Conservation (phyloP, 2,888 invertebrate genomes). For the Minunthozetes semirufus region DNA sequence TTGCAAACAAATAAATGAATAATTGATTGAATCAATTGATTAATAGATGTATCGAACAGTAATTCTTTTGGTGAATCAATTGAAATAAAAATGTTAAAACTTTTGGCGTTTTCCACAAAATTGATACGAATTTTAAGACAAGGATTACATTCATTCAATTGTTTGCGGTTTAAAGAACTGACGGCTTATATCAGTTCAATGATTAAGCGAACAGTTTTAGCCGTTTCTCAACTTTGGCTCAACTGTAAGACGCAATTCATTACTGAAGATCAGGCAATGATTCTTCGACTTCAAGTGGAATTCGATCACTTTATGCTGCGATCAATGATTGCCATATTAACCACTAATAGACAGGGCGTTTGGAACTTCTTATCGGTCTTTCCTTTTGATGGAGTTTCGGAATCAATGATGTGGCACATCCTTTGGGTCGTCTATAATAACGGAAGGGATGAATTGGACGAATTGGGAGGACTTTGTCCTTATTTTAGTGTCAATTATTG, state of each 20-base stretch:
- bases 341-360: slow-evolving; percentile 36
- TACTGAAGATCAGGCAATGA: slow-evolving; percentile 36
- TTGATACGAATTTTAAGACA: slow-evolving; percentile 36
- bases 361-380: slow-evolving; percentile 38
- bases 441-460: slow-evolving; percentile 37
- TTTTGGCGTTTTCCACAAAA: slow-evolving; percentile 36
- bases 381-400: slow-evolving; percentile 37
- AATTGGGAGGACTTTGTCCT: slow-evolving; percentile 36
- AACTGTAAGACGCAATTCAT: slow-evolving; percentile 35
- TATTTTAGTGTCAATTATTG: slow-evolving; percentile 38
- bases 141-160: slow-evolving; percentile 38
- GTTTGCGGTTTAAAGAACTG: slow-evolving; percentile 37
- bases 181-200: slow-evolving; percentile 34
- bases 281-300: slow-evolving; percentile 39
- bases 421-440: slow-evolving; percentile 40
- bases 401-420: slow-evolving; percentile 40
- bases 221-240: slow-evolving; percentile 36
- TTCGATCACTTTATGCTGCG: slow-evolving; percentile 40
- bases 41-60: slow-evolving; percentile 8
- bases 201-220: slow-evolving; percentile 37
- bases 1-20: background rate
- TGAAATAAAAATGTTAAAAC: slow-evolving; percentile 37
- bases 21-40: too few relatives aligned
- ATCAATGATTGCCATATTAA: slow-evolving; percentile 36
- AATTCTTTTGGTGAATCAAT: slow-evolving; percentile 14